Base-by-base conservation (phyloP, 1,140 invertebrate genomes). In the Mizuhopecten yessoensis region DNA sequence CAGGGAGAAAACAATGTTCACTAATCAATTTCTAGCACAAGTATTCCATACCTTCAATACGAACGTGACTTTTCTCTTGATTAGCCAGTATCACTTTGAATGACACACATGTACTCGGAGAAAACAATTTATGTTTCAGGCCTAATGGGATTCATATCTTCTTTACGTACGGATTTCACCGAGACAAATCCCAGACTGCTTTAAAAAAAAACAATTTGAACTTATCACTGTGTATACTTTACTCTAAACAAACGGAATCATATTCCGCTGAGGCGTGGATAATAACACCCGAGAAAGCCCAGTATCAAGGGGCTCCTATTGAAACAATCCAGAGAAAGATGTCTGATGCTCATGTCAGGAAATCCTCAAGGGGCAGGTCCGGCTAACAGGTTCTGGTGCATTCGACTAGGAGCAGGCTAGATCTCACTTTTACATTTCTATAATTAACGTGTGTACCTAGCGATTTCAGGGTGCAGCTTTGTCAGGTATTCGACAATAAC, bases 281-380 rank as follows among this genome's bases (percentile, higher is more conserved):
- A 75, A 75, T 23, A 49, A 23, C 11, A 49, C 45, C 3, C 1
- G 11, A 9, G 45, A 75, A 2, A n/a, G n/a, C 5, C 5, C n/a
- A 7, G 57, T 75, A 29, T 75, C 23, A 11, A n/a, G 57, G 57
- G 57, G 29, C 29, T 75, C 29, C 23, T 75, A 17, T 75, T 75
- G 57, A 75, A 75, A 29, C 57, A 29, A 75, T 29, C n/a, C n/a
- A 29, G 57, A 29, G 23, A 75, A 29, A 75, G 23, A 75, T 75
- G 57, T 75, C 57, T 75, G 23, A 75, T 7, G n/a, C 57, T 75
- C 29, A 29, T n/a, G 57, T n/a, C 57, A n/a, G 17, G 11, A n/a
- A 75, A 75, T 75, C 57, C 57, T 75, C 57, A 75, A 75, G 57
- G 29, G 57, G n/a, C n/a, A 75, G 3, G n/a, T n/a, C n/a, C n/a